Conservation (phyloP, 1,140 invertebrate species). For the Drosophila erecta region DNA sequence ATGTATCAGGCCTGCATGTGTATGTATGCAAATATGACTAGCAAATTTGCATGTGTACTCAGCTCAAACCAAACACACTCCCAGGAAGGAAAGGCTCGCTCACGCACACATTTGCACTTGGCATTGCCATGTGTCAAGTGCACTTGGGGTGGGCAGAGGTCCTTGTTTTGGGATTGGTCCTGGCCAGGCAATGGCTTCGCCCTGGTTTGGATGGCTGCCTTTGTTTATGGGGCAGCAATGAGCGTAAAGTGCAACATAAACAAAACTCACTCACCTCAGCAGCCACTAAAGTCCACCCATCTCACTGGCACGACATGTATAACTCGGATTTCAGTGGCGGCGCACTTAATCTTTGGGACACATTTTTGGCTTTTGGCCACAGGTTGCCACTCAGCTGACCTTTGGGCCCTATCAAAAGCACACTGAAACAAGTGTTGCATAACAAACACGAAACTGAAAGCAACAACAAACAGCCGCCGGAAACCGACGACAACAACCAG, state of each 20-base stretch:
- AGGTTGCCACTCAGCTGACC: conserved; percentile 57
- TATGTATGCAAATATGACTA: conserved; percentile 64
- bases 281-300: conserved; percentile 7
- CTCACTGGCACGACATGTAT: conserved; percentile 19
- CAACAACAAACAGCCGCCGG: conserved; percentile 18
- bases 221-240: conserved; percentile 60
- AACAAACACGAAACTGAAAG: conserved; percentile 22
- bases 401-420: conserved; percentile 40
- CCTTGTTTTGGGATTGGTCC: conserved; percentile 22
- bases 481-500: conserved; percentile 36
- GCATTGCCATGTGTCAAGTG: conserved; percentile 47
- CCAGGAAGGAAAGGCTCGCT: not conserved
- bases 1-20: conserved; percentile 19
- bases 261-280: conserved; percentile 44
- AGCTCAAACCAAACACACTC: conserved; percentile 35
- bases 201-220: conserved; percentile 9
- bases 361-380: conserved; percentile 53
- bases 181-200: conserved; percentile 2
- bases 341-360: conserved; percentile 73
- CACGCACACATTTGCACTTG: conserved; percentile 5
- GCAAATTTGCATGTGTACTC: conserved; percentile 66
- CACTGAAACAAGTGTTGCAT: conserved; percentile 46
- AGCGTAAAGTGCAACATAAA: conserved; percentile 75
- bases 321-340: conserved; percentile 19
- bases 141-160: conserved; percentile 52